These are phyloP conservation scores for Solenopsis fugax DNA, from an alignment of 1,140 invertebrate genomes.

Conservation along the genomic window DNA sequence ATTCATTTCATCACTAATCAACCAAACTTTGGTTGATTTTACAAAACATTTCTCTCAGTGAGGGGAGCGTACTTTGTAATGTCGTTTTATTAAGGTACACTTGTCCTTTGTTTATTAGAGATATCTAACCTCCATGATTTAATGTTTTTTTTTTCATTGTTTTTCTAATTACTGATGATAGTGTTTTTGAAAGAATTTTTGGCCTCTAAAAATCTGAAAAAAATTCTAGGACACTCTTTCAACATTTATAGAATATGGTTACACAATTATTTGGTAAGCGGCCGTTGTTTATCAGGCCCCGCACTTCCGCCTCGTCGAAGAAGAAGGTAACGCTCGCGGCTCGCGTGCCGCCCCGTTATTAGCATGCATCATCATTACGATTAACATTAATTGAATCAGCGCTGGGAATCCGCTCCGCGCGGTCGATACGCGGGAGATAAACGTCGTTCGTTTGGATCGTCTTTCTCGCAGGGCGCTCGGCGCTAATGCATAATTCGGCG, in stretches of 20 bases:
- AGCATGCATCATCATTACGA: constrained; percentile 57
- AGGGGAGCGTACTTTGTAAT: neutral
- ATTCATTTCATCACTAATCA: too few species aligned
- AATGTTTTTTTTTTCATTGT: too few species aligned
- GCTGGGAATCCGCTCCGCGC: constrained; percentile 26
- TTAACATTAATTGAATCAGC: constrained; percentile 67
- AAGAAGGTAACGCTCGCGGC: constrained; percentile 40
- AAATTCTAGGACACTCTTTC: too few species aligned
- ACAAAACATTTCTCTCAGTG: too few species aligned
- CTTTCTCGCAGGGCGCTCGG: neutral
- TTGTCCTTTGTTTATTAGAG: neutral
- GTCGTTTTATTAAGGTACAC: neutral
- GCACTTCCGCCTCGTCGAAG: constrained; percentile 44
- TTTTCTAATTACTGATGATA: too few species aligned
- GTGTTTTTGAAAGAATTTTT: too few species aligned
- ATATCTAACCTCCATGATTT: neutral
- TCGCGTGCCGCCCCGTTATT: constrained; percentile 67
- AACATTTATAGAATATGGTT: too few species aligned
- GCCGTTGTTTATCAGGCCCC: constrained; percentile 58
- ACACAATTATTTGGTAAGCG: too few species aligned
- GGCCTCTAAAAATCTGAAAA: too few species aligned
- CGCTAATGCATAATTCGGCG: constrained; percentile 16
- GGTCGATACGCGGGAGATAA: constrained; percentile 32
- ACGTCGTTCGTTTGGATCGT: constrained; percentile 31
- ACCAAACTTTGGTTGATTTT: too few species aligned